A percentile compares a stretch with the other conserved stretches of the same genome.
phyloP scores from a whole-genome alignment of 1,140 invertebrate species.

The Amphibalanus amphitrite region DNA sequence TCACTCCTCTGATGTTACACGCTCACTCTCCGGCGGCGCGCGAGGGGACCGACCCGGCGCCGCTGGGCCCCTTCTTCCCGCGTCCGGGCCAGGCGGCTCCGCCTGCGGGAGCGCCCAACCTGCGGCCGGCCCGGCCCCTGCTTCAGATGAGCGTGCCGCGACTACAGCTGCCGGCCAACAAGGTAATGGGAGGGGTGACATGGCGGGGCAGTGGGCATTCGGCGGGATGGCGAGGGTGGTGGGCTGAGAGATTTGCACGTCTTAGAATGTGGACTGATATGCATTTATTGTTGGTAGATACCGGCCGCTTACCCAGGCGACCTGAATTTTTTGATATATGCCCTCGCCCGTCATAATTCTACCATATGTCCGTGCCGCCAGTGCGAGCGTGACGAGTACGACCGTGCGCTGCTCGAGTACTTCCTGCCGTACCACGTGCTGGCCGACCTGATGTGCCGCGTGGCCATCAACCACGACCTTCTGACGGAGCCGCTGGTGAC shows the following conservation, averaged over 20 bases:
- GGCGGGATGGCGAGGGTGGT: too few relatives aligned
- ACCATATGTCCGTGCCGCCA: conserved; percentile 20
- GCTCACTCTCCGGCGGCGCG: conserved; percentile 66
- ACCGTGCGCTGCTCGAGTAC: conserved; percentile 52
- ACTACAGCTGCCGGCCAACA: too few relatives aligned
- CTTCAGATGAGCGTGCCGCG: conserved; percentile 65
- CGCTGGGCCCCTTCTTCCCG: conserved; percentile 55
- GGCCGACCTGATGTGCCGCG: conserved; percentile 68
- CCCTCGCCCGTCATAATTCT: too few relatives aligned
- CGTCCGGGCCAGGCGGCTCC: conserved; percentile 21
- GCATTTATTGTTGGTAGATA: too few relatives aligned
- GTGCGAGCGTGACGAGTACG: conserved; percentile 63
- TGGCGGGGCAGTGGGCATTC: too few relatives aligned
- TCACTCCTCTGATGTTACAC: conserved; percentile 65
- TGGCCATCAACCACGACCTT: conserved; percentile 64
- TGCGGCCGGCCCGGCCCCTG: conserved; percentile 54
- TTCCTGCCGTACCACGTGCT: conserved; percentile 66
- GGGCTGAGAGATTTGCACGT: too few relatives aligned
- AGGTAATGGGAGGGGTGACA: too few relatives aligned
- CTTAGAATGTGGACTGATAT: too few relatives aligned
- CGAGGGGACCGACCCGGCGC: conserved; percentile 36
- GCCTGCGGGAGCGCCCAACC: conserved; percentile 22
- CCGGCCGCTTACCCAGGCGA: too few relatives aligned
- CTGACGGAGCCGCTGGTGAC: conserved; percentile 59
- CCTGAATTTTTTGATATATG: too few relatives aligned